phyloP scores from a whole-genome alignment of 2,113 vertebrate genomes.

The Neotoma lepida region DNA sequence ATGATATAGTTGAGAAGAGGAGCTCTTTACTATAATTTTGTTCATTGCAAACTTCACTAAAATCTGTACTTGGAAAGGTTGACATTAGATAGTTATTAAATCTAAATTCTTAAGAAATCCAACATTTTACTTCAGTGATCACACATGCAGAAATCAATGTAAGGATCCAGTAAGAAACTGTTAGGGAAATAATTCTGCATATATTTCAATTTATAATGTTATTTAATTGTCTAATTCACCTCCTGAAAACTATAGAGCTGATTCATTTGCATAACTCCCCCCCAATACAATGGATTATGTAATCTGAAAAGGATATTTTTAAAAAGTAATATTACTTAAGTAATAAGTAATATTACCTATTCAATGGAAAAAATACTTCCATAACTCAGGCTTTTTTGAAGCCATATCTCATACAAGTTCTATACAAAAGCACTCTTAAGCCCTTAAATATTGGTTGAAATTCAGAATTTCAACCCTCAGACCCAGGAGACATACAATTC shows the following conservation, averaged over 20 bases:
- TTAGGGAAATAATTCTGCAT: slow-evolving; percentile 45
- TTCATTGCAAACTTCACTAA: slow-evolving; percentile 54
- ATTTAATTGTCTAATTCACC: slow-evolving; percentile 41
- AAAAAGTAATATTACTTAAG: slow-evolving; percentile 34
- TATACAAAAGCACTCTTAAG: neutral
- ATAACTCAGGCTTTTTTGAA: neutral
- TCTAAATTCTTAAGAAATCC: slow-evolving; percentile 20
- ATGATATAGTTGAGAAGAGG: slow-evolving; percentile 16
- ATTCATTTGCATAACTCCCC: slow-evolving; percentile 34
- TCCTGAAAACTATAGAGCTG: slow-evolving; percentile 31
- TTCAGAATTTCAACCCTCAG: neutral
- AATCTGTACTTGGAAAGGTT: slow-evolving; percentile 23
- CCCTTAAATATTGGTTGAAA: neutral
- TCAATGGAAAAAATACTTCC: slow-evolving; percentile 58
- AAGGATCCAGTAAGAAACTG: slow-evolving; percentile 46
- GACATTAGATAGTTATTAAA: slow-evolving; percentile 54
- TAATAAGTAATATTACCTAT: slow-evolving; percentile 34
- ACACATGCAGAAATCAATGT: slow-evolving; percentile 20
- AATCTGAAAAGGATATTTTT: slow-evolving; percentile 51
- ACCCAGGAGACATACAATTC: slow-evolving; percentile 67
- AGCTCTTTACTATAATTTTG: slow-evolving; percentile 38
- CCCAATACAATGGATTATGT: slow-evolving; percentile 41
- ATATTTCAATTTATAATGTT: slow-evolving; percentile 51
- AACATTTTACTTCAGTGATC: slow-evolving; percentile 39
- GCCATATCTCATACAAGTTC: neutral